Evolutionary conservation across 2,797 vertebrate species (phyloP).

Genomic region (Poeciliopsis infans): DNA sequence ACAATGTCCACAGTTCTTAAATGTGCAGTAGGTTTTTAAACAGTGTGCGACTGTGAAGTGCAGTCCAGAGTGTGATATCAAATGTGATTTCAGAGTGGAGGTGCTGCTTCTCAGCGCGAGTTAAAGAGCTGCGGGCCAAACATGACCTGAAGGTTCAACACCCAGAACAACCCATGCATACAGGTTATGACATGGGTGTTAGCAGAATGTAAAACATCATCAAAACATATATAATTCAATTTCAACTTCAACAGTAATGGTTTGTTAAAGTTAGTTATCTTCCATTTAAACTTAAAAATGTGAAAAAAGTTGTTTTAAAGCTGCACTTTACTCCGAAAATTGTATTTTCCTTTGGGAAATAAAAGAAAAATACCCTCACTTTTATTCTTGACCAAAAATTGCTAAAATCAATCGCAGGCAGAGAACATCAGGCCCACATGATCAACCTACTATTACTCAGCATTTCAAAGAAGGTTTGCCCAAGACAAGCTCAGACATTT

Average conservation of each 20-base stretch:
- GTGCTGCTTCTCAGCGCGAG: slow-evolving; percentile 51
- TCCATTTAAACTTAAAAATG: neutral
- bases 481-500: neutral
- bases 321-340: neutral
- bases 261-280: neutral
- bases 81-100: slow-evolving; percentile 31
- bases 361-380: neutral
- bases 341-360: neutral
- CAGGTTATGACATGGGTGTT: slow-evolving; percentile 8
- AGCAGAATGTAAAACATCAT: neutral
- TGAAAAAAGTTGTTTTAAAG: neutral
- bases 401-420: neutral
- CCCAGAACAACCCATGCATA: slow-evolving; percentile 22
- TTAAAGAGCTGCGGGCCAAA: slow-evolving; percentile 65
- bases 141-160: slow-evolving; percentile 25
- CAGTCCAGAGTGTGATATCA: neutral
- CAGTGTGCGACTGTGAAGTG: neutral
- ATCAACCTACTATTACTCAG: neutral
- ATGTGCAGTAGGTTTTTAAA: neutral
- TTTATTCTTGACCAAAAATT: neutral
- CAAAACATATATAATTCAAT: neutral
- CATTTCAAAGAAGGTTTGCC: neutral
- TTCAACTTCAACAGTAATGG: neutral
- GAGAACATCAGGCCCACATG: neutral
- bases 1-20: neutral